Conservation (phyloP, 92 coral and sea anemone genomes). For the Metridium senile region DNA sequence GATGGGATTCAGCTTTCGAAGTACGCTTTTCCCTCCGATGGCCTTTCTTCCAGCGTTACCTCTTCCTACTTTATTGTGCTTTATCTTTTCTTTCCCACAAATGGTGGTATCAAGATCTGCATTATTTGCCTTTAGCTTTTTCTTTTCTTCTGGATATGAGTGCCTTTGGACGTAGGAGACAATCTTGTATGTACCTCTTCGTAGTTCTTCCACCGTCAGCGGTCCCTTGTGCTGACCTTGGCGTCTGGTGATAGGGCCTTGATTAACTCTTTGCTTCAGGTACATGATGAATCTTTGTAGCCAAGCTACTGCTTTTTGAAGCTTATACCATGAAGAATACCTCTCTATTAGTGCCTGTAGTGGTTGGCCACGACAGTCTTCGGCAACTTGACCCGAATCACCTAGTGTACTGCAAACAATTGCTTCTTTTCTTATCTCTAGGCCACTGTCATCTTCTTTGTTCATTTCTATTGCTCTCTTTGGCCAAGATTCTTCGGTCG, state of each 20-base stretch:
- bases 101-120: neutral
- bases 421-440: neutral
- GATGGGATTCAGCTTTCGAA: slow-evolving; percentile 43
- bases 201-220: slow-evolving; percentile 27
- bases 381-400: neutral
- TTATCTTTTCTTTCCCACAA: slow-evolving; percentile 3
- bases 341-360: slow-evolving; percentile 17
- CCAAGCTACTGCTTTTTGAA: slow-evolving; percentile 38
- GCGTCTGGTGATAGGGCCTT: neutral
- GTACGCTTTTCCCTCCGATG: slow-evolving; percentile 8
- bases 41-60: neutral
- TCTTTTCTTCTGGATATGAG: neutral
- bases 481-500: no score
- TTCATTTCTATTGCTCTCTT: neutral
- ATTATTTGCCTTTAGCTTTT: neutral
- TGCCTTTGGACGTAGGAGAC: slow-evolving; percentile 21
- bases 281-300: slow-evolving; percentile 17
- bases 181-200: slow-evolving; percentile 1
- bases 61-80: neutral
- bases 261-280: neutral
- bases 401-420: neutral
- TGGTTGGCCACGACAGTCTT: neutral
- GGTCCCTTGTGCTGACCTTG: slow-evolving; percentile 1
- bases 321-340: no score
- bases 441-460: neutral